Conservation (phyloP, 2,797 vertebrate species). For the Spondyliosoma cantharus region DNA sequence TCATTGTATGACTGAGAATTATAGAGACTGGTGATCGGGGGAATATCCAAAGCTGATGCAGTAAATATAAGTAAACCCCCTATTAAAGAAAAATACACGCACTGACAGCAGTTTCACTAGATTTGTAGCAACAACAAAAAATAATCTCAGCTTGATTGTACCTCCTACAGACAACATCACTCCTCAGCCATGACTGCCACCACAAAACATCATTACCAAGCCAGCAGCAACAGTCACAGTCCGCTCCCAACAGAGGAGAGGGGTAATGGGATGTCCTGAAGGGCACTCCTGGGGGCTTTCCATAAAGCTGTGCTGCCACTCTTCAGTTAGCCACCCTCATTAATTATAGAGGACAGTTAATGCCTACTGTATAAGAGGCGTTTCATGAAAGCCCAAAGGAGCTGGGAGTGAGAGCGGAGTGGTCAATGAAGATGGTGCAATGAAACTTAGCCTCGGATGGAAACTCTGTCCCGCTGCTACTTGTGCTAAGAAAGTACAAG, state of each 20-base stretch:
- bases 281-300: constrained; percentile 69
- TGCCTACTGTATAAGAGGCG: constrained; percentile 61
- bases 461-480: background rate
- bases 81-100: background rate
- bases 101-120: background rate
- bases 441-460: constrained; percentile 21
- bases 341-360: constrained; percentile 79
- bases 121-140: constrained; percentile 18
- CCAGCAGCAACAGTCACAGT: constrained; percentile 14
- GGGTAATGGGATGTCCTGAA: constrained; percentile 67
- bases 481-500: background rate
- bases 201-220: constrained; percentile 39
- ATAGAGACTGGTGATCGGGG: background rate
- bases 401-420: constrained; percentile 18
- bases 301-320: constrained; percentile 65
- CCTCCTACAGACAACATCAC: constrained; percentile 10
- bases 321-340: constrained; percentile 68
- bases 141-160: constrained; percentile 16
- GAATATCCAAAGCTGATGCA: background rate
- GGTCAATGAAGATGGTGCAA: constrained; percentile 60
- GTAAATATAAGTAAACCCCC: constrained; percentile 4
- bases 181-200: constrained; percentile 32
- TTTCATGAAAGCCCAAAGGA: constrained; percentile 62
- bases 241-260: constrained; percentile 33
- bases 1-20: background rate